phyloP scores from a whole-genome alignment of 92 coral and sea anemone genomes.

The Phenganax marumi region DNA sequence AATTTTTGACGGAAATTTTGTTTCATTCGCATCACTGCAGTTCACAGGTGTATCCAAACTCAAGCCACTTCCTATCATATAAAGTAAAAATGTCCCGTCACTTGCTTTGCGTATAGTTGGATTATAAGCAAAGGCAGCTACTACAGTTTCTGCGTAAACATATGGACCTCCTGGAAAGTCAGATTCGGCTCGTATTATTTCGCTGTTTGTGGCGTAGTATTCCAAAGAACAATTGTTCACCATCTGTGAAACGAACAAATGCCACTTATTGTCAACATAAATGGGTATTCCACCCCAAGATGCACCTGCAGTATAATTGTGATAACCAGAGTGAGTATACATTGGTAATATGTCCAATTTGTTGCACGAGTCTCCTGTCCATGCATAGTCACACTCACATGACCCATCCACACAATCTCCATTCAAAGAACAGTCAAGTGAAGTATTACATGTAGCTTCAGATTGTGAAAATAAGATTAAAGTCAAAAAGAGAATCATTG shows the following conservation, averaged over 20 bases:
- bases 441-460: constrained; percentile 24
- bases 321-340: constrained; percentile 8
- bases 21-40: neutral
- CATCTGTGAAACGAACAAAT: constrained; percentile 33
- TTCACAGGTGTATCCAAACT: constrained; percentile 20
- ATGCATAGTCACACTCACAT: constrained; percentile 21
- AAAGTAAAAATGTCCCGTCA: constrained; percentile 26
- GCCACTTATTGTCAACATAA: constrained; percentile 26
- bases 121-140: constrained; percentile 25
- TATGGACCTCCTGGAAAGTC: constrained; percentile 27
- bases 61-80: constrained; percentile 23
- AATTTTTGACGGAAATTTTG: neutral
- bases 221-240: constrained; percentile 25
- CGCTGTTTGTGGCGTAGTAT: constrained; percentile 24
- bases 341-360: constrained; percentile 19
- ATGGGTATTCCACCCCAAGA: constrained; percentile 34
- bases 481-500: too few relatives aligned
- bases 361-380: constrained; percentile 16
- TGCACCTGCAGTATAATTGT: constrained; percentile 30
- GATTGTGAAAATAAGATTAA: neutral
- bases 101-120: constrained; percentile 20
- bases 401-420: constrained; percentile 11
- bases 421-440: constrained; percentile 26
- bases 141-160: constrained; percentile 25
- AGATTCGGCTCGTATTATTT: constrained; percentile 34